Conservation (phyloP, 30 jellyfish, hydroid and myxozoan species). For the Hydractinia echinata region DNA sequence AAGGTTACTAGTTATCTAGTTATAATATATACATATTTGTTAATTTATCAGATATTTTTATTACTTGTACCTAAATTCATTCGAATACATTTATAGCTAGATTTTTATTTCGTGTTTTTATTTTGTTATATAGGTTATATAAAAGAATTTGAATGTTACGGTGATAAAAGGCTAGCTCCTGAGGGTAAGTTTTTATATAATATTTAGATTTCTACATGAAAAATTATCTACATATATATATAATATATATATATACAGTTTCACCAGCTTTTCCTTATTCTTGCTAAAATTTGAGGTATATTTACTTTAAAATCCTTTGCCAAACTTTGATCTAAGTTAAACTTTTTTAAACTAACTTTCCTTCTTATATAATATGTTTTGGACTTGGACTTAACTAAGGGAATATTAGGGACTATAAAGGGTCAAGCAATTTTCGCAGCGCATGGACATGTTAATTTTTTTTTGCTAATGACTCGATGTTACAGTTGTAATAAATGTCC, state of each 20-base stretch:
- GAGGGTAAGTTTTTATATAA: neutral
- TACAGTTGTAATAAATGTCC: no score
- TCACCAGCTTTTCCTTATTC: neutral
- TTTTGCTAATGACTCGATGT: no score
- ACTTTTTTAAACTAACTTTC: slow-evolving; percentile 1
- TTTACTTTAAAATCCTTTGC: neutral
- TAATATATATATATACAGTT: neutral
- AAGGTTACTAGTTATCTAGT: slow-evolving; percentile 3
- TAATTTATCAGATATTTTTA: neutral
- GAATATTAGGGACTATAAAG: no score
- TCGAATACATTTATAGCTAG: neutral
- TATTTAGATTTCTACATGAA: no score
- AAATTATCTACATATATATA: neutral
- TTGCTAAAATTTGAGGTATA: neutral
- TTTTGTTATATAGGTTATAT: neutral
- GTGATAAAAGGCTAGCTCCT: slow-evolving; percentile 23
- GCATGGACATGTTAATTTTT: no score
- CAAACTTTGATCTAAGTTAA: neutral
- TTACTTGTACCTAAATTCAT: neutral
- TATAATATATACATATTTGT: neutral
- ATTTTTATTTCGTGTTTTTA: neutral
- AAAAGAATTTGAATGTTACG: neutral
- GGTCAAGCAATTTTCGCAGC: no score
- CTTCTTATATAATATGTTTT: neutral
- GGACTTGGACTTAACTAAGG: no score